Evolutionary conservation across 2,888 invertebrate species (phyloP), one percentile per base, ranked within the genome.

Genomic region (Cheilosia vulpina): DNA sequence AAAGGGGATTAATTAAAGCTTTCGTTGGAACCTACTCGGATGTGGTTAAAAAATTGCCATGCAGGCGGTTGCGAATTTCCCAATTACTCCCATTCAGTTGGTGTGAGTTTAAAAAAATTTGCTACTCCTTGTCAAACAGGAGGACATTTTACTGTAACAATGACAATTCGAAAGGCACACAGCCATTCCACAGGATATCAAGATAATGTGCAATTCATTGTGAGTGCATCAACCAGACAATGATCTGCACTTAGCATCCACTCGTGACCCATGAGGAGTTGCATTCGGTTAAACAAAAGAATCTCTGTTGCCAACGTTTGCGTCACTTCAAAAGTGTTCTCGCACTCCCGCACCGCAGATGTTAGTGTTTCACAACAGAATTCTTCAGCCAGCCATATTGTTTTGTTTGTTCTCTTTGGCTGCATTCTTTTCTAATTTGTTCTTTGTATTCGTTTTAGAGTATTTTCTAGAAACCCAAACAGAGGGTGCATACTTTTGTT

Each of bases 221-320:
- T 7, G 50, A 53, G 66, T 66, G 53, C 66, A 66, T 66, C 41
- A 66, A 27, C 41, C 53, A 66, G 66, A 66, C 66, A 66, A 53
- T 66, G 66, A 66, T 53, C 66, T 53, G 66, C 66, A 66, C 66
- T 66, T 66, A 66, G 66, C 53, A 53, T 17, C 53, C 52, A 24
- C 66, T 66, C 53, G 53, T 38, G 45, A 63, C 47, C 47, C 13
- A 47, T 7, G 27, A 63, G 63, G 31, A 63, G 47, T 63, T 63
- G 34, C 45, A 62, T 62, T 62, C 41, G 27, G 9, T n/a, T 1
- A 34, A 47, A 62, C 31, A 62, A 45, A 62, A 62, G 45, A 24
- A 27, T 24, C 27, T 17, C 47, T 63, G 47, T 63, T 63, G 17
- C 43, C 19, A 63, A 52, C 38, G 63, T 62, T 50, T 55, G 57